Conservation (phyloP, 2,888 invertebrate species). For the Dryadula phaetusa region DNA sequence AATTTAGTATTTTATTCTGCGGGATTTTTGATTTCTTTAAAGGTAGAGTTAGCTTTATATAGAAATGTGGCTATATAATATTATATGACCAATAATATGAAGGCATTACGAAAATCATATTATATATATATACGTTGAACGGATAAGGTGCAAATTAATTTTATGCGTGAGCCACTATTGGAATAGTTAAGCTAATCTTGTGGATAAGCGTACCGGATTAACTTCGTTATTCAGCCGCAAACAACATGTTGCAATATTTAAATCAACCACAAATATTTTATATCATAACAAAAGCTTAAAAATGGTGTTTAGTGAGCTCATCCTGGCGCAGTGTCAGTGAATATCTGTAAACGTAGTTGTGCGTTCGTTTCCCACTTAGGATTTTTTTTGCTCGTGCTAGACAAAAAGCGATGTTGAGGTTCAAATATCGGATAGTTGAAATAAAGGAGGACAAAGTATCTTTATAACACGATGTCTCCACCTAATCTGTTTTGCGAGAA, state of each 20-base stretch:
- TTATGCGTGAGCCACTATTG: background rate
- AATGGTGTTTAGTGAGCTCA: background rate
- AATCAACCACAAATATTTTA: slow-evolving; percentile 12
- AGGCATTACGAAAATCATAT: background rate
- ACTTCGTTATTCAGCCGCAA: slow-evolving; percentile 13
- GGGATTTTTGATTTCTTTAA: slow-evolving; percentile 17
- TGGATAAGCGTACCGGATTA: slow-evolving; percentile 13
- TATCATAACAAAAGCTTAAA: background rate
- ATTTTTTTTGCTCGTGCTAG: too few species aligned
- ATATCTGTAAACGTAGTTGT: too few species aligned
- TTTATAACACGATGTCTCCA: too few species aligned
- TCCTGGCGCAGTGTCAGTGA: too few species aligned
- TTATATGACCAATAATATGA: too few species aligned
- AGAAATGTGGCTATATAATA: too few species aligned
- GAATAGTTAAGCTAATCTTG: slow-evolving; percentile 22
- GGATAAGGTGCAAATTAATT: background rate
- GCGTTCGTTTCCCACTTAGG: too few species aligned
- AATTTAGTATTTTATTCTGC: slow-evolving; percentile 28
- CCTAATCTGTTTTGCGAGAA: too few species aligned
- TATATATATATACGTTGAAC: background rate
- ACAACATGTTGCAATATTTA: background rate
- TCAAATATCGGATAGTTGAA: too few species aligned
- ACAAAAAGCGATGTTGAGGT: too few species aligned
- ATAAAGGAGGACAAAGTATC: too few species aligned
- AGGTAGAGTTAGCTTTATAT: too few species aligned